A percentile compares a stretch with the other conserved stretches of the same genome.
These are phyloP conservation scores for Eriocheir sinensis DNA, from an alignment of 1,140 invertebrate species.

Conservation along the genomic window DNA sequence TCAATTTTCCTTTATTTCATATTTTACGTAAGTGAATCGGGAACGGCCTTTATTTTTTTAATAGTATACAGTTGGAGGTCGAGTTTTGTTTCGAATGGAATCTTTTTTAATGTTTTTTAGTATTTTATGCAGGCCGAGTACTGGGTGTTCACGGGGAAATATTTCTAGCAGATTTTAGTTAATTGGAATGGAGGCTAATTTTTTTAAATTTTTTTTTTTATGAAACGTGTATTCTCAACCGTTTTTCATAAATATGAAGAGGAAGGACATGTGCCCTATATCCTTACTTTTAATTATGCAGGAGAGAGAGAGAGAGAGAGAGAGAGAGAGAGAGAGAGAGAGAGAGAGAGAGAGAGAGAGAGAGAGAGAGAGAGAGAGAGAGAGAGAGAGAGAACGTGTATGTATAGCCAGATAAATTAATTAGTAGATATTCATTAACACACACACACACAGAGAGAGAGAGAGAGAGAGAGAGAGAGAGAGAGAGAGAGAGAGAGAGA, in stretches of 20 bases:
- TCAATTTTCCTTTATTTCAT: constrained; percentile 11
- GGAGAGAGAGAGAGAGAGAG: neutral
- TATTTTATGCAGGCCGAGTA: neutral
- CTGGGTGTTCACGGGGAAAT: neutral
- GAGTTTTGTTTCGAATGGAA: neutral
- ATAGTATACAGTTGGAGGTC: neutral
- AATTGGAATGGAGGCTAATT: neutral
- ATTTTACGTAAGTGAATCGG: neutral
- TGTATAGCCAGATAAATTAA: too few species aligned
- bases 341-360: constrained; percentile 21
- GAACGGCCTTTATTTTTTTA: too few species aligned
- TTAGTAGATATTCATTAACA: too few species aligned
- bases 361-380: neutral
- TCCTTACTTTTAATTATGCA: neutral
- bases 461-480: too few species aligned
- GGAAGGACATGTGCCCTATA: neutral
- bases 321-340: neutral
- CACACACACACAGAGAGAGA: too few species aligned
- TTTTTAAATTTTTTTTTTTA: too few species aligned
- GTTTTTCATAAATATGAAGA: neutral
- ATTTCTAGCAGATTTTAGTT: neutral
- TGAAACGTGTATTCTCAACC: neutral
- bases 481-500: too few species aligned
- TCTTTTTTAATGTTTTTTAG: neutral
- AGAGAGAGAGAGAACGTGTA: too few species aligned